These are phyloP conservation scores for Aphaenogaster rudis DNA, from an alignment of 1,140 invertebrate species.

Conservation along the genomic window DNA sequence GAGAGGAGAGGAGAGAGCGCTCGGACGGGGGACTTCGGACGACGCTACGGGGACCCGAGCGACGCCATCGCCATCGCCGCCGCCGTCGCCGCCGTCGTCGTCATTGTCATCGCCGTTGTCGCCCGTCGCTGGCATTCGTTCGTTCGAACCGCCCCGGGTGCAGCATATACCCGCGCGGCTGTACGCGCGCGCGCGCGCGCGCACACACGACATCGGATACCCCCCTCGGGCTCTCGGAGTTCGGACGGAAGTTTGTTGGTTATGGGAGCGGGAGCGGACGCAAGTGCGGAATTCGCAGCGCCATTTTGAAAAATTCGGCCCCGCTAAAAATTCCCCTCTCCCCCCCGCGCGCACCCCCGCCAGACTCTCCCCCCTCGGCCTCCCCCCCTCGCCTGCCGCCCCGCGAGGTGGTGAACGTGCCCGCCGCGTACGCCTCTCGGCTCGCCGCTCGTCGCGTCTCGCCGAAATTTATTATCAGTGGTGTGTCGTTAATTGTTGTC, in stretches of 20 bases:
- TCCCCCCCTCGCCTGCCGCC: background rate
- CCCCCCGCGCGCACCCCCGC: slow-evolving; percentile 32
- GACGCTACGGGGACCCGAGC: background rate
- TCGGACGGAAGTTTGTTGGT: slow-evolving; percentile 75
- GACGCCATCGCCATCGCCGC: slow-evolving; percentile 1
- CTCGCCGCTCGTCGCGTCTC: background rate
- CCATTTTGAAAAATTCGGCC: slow-evolving; percentile 85
- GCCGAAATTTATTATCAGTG: slow-evolving; percentile 61
- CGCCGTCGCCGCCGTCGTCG: too few species aligned
- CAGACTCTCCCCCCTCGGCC: background rate
- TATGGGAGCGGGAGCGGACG: slow-evolving; percentile 78
- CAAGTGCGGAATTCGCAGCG: slow-evolving; percentile 83
- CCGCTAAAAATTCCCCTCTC: slow-evolving; percentile 73
- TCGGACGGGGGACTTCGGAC: background rate
- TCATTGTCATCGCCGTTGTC: too few species aligned
- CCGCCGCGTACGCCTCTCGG: slow-evolving; percentile 2
- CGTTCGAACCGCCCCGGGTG: slow-evolving; percentile 1
- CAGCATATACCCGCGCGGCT: background rate
- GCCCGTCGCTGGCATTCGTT: too few species aligned
- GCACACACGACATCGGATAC: background rate
- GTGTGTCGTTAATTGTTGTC: slow-evolving; percentile 73
- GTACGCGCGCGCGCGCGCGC: background rate
- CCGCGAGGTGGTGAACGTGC: slow-evolving; percentile 41
- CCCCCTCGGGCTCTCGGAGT: background rate
- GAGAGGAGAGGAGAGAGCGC: background rate